Evolutionary conservation across 92 coral and sea anemone species (phyloP).

Genomic region (Epizoanthus illoricatus): DNA sequence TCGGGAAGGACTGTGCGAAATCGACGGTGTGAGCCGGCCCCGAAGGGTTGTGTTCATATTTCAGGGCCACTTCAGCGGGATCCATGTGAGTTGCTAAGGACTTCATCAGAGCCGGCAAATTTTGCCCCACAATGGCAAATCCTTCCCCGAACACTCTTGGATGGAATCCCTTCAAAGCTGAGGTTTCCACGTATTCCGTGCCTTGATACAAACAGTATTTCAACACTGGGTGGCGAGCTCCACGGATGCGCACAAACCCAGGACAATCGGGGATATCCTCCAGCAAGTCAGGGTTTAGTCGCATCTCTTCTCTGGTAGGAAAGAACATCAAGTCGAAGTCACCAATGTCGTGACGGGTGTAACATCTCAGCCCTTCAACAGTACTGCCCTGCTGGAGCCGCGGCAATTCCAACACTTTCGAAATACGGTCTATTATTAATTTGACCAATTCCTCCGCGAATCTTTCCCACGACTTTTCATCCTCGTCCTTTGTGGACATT

Average conservation of each 20-base stretch:
- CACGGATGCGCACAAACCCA: constrained; percentile 57
- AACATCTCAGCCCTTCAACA: constrained; percentile 55
- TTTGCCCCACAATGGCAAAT: constrained; percentile 5
- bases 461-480: not conserved
- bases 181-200: constrained; percentile 54
- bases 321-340: constrained; percentile 64
- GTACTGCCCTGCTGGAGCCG: constrained; percentile 54
- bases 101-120: constrained; percentile 5
- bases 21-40: constrained; percentile 38
- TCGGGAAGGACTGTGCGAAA: constrained; percentile 44
- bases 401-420: not conserved
- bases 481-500: constrained; percentile 36
- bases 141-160: constrained; percentile 56
- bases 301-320: constrained; percentile 42
- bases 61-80: constrained; percentile 15
- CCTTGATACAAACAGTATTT: constrained; percentile 49
- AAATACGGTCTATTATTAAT: not conserved
- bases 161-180: constrained; percentile 58
- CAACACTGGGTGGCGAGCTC: constrained; percentile 54
- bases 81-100: constrained; percentile 16
- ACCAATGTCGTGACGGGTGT: constrained; percentile 52
- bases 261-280: constrained; percentile 40
- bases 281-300: constrained; percentile 45
- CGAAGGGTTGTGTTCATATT: constrained; percentile 13
- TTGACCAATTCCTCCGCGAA: constrained; percentile 3